These are phyloP conservation scores for Melinaea marsaeus DNA, from an alignment of 2,888 invertebrate species.

Conservation along the genomic window DNA sequence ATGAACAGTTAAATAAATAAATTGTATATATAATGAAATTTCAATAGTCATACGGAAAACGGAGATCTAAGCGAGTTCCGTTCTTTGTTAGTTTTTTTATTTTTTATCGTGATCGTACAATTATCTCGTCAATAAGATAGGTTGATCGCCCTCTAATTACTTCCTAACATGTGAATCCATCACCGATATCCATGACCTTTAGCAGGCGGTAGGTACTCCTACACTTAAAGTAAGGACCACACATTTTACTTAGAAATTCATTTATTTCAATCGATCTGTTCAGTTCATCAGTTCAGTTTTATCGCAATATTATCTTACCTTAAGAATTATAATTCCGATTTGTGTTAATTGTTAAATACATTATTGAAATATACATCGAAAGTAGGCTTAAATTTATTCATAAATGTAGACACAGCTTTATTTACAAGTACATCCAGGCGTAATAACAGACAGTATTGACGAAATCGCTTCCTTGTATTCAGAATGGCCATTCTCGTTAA, in stretches of 20 bases:
- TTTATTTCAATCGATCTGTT: too few species aligned
- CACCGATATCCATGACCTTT: slow-evolving; percentile 52
- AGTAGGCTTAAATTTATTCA: neutral
- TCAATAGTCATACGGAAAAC: slow-evolving; percentile 8
- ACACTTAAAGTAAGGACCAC: neutral
- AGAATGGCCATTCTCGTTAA: neutral
- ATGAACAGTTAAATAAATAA: too few species aligned
- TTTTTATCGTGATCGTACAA: slow-evolving; percentile 42
- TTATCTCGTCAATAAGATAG: slow-evolving; percentile 55
- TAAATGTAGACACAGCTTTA: neutral
- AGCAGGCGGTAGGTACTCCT: slow-evolving; percentile 8
- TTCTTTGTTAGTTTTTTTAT: slow-evolving; percentile 48
- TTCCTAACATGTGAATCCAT: slow-evolving; percentile 54
- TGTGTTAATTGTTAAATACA: too few species aligned
- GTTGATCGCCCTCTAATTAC: slow-evolving; percentile 69
- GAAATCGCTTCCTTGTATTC: neutral
- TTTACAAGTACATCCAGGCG: neutral
- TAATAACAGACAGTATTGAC: neutral
- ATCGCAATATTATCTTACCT: too few species aligned
- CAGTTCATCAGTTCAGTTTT: too few species aligned
- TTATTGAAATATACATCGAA: neutral
- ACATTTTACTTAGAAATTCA: neutral
- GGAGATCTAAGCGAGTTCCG: slow-evolving; percentile 41
- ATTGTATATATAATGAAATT: neutral
- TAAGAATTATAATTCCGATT: too few species aligned